phyloP scores from a whole-genome alignment of 2,888 invertebrate genomes.

The Epistrophella euchroma region DNA sequence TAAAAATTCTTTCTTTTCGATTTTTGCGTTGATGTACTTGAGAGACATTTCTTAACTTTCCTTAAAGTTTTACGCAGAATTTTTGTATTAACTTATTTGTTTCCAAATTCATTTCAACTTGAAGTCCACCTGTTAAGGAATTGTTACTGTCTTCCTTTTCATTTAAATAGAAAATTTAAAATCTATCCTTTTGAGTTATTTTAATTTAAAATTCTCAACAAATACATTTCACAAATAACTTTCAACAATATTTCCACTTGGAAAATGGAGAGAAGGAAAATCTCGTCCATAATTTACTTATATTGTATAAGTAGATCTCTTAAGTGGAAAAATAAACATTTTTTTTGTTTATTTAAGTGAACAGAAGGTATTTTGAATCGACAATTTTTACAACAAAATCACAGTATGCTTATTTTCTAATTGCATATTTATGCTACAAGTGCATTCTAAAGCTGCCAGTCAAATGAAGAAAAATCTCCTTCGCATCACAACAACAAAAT shows the following conservation, averaged over 20 bases:
- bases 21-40: too few relatives aligned
- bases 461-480: neutral
- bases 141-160: neutral
- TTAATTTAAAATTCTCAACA: slow-evolving; percentile 2
- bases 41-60: too few relatives aligned
- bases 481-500: neutral
- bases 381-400: neutral
- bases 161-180: neutral
- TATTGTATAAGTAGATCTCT: neutral
- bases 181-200: neutral
- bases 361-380: neutral
- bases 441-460: slow-evolving; percentile 43
- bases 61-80: too few relatives aligned
- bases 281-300: neutral
- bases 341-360: neutral
- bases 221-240: neutral
- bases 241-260: neutral
- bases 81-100: too few relatives aligned
- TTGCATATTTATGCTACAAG: slow-evolving; percentile 56
- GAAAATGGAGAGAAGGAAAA: too few relatives aligned
- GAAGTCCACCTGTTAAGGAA: too few relatives aligned
- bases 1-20: too few relatives aligned
- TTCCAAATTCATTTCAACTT: neutral
- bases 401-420: slow-evolving; percentile 37
- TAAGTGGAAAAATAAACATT: too few relatives aligned